Evolutionary conservation across 2,888 invertebrate species (phyloP), one percentile per base, ranked within the genome.

Genomic region (Neoascia interrupta): DNA sequence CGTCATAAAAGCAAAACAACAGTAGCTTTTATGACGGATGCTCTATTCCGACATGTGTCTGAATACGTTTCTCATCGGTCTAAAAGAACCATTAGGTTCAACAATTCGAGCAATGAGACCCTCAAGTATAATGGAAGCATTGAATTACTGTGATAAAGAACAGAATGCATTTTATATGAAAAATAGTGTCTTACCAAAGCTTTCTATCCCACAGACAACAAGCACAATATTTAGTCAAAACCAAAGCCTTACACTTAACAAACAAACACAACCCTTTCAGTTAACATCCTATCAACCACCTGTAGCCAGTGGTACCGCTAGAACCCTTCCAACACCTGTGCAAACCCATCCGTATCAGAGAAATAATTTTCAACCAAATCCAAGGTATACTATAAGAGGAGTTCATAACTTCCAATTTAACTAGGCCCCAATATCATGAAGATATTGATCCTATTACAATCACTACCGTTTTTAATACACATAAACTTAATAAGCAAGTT

Each of bases 21-120:
- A 51, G 19, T 13, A 34, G 34, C n/a, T n/a, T n/a, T n/a, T n/a
- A n/a, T n/a, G n/a, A n/a, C n/a, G n/a, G n/a, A n/a, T n/a, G n/a
- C n/a, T n/a, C n/a, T 34, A 51, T 51, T 51, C 36, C n/a, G 51
- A 51, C 6, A 21, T 51, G 51, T 51, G 19, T 51, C 10, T 51
- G 4, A 36, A 53, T 15, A 53, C 36, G 36, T 37, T 53, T 21
- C 21, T 36, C n/a, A 23, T 36, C 13, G 34, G 34, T 18, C 28
- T 34, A n/a, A 58, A 45, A 58, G 31, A 58, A 58, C 31, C 43
- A 58, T 23, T 43, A 10, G 28, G 54, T 56, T 54, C 41, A 8
- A 39, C 54, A 13, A 54, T 41, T n/a, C 23, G 54, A 54, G 54
- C 54, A 16, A 54, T 54, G 41, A 41, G 18, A 16, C 54, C 54